Percentiles rank a stretch among this genome's conserved stretches.
Evolutionary conservation across 2,888 invertebrate genomes (phyloP).

Genomic region (Psylliodes chrysocephalus): DNA sequence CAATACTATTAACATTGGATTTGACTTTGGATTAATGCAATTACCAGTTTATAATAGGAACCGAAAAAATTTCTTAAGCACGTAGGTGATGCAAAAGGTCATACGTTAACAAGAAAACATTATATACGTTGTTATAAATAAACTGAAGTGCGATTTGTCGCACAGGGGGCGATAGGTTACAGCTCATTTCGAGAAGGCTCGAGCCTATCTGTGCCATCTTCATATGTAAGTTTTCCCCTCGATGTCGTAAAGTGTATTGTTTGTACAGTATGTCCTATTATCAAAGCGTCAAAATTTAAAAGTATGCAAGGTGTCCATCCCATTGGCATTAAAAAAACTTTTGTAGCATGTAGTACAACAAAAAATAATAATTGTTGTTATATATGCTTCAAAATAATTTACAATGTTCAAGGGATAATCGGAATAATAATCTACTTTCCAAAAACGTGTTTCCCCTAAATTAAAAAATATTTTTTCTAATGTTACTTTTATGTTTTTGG

Average conservation of each 20-base stretch:
- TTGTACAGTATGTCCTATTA: conserved; percentile 42
- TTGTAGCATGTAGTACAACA: too few species aligned
- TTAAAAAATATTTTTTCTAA: too few species aligned
- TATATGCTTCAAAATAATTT: too few species aligned
- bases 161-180: conserved; percentile 65
- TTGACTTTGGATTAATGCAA: background rate
- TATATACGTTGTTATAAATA: conserved; percentile 33
- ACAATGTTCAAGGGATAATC: too few species aligned
- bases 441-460: too few species aligned
- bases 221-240: conserved; percentile 68
- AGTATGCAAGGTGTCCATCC: too few species aligned
- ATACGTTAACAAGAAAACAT: conserved; percentile 14
- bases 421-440: too few species aligned
- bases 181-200: conserved; percentile 72
- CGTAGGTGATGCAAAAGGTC: conserved; percentile 41
- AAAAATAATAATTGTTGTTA: too few species aligned
- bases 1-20: background rate
- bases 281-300: too few species aligned
- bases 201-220: conserved; percentile 85
- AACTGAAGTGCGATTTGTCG: conserved; percentile 54
- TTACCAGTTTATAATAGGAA: background rate
- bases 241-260: conserved; percentile 44
- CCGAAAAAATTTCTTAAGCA: conserved; percentile 1
- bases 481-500: too few species aligned
- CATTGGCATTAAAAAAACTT: too few species aligned